Evolutionary conservation across 2,888 invertebrate species (phyloP), one percentile per base, ranked within the genome.

Genomic region (Gastrophysa polygoni): DNA sequence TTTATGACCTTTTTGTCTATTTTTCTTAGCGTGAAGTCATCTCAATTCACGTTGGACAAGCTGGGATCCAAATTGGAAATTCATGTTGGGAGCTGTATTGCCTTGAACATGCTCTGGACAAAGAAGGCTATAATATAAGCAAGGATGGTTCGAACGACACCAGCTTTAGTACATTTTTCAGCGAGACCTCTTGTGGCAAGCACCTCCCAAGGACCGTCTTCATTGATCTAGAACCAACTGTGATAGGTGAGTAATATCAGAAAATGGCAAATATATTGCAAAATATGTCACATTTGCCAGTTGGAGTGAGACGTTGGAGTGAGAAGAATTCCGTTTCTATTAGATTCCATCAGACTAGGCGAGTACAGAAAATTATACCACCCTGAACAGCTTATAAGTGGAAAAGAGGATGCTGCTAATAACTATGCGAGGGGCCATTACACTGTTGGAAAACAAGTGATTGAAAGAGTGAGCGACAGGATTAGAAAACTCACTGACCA

Each of bases 221-320:
- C 86, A 91, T 95, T 55, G 95, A 96, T 76, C 85, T 95, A 66
- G 95, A 95, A 79, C 91, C 93, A 44, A 94, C 94, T 51, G 95
- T 95, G 48, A 91, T 95, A 54, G 93, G 92, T 88, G 73, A 75
- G n/a, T n/a, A n/a, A n/a, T n/a, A 81, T 28, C 14, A 38, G 11
- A 38, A 56, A 16, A 4, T 28, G 14, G 49, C 18, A 11, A 48
- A 3, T 17, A 17, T 14, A 6, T 48, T 46, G 14, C 17, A 46
- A 8, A 7, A 8, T 7, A 6, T 16, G 14, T 46, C 7, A n/a
- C n/a, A n/a, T n/a, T n/a, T n/a, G n/a, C n/a, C n/a, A n/a, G n/a
- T n/a, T n/a, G n/a, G n/a, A n/a, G n/a, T n/a, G n/a, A n/a, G n/a
- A n/a, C n/a, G n/a, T n/a, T n/a, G n/a, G n/a, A n/a, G n/a, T 17